Evolutionary conservation across 2,113 vertebrate species (phyloP), one percentile per base, ranked within the genome.

Genomic region (Alosa alosa): DNA sequence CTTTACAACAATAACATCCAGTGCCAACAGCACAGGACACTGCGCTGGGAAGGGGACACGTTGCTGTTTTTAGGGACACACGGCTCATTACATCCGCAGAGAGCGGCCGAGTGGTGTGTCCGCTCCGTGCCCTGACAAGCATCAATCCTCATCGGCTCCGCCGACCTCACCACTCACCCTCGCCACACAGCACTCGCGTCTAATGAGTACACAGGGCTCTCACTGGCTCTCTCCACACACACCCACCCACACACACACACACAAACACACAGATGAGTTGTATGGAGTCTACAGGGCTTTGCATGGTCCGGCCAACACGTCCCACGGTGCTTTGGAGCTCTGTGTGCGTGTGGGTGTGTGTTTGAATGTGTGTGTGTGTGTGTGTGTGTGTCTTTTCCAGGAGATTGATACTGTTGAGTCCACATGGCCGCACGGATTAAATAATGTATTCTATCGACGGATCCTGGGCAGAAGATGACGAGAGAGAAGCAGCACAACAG

Each of bases 321-420:
- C 52, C 15, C 52, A 55, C 55, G 18, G 55, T 60, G 55, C 55
- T 60, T 60, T 60, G 55, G 18, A 5, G 55, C 55, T 60, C 2
- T 44, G 41, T 44, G 41, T 44, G 41, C 31, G 41, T 44, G 41
- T 44, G 41, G 1, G 41, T 41, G 41, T 41, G 41, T n/a, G n/a
- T n/a, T n/a, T n/a, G n/a, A n/a, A n/a, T n/a, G n/a, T n/a, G n/a
- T n/a, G 41, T 41, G 41, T 41, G 41, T 41, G 41, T 44, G 50
- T 52, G 50, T 52, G 50, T 52, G 50, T 52, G 50, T 15, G 11
- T 15, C n/a, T 11, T 31, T 25, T 25, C 60, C 60, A 25, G n/a
- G 8, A 68, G 64, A 68, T 31, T 68, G n/a, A 25, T n/a, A 68
- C 25, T 31, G 25, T 82, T 83, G 84, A 50, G 82, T 86, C 88